Conservation (phyloP, 2,797 vertebrate species). For the Argyrosomus regius region DNA sequence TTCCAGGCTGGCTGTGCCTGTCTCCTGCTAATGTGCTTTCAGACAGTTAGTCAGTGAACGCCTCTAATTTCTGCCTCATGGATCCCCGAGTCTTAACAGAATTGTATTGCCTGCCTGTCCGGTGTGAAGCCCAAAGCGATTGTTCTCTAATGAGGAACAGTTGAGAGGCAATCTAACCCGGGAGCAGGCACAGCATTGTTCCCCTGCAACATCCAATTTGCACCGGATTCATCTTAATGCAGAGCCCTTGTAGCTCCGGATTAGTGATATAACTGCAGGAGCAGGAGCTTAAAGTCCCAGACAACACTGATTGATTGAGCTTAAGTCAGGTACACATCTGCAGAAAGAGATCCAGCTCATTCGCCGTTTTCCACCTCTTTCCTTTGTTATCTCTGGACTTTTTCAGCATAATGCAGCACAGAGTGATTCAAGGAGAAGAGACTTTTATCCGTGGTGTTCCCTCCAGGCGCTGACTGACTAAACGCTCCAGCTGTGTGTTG, state of each 20-base stretch:
- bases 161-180: slow-evolving; percentile 74
- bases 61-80: slow-evolving; percentile 52
- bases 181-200: slow-evolving; percentile 63
- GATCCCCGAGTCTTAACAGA: slow-evolving; percentile 55
- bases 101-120: slow-evolving; percentile 69
- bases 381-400: slow-evolving; percentile 40
- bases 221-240: slow-evolving; percentile 72
- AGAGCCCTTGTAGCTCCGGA: slow-evolving; percentile 67
- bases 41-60: slow-evolving; percentile 41
- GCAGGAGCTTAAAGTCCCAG: slow-evolving; percentile 50
- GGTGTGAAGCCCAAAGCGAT: slow-evolving; percentile 61
- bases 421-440: slow-evolving; percentile 27
- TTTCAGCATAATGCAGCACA: slow-evolving; percentile 39
- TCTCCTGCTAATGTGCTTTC: slow-evolving; percentile 54
- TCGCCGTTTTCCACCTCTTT: slow-evolving; percentile 52
- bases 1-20: slow-evolving; percentile 13
- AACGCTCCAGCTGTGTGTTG: slow-evolving; percentile 54
- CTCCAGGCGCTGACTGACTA: slow-evolving; percentile 46
- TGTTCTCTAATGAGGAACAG: slow-evolving; percentile 78
- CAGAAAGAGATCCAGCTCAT: slow-evolving; percentile 55
- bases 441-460: slow-evolving; percentile 43
- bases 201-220: slow-evolving; percentile 78
- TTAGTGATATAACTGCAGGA: slow-evolving; percentile 68
- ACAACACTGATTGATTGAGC: slow-evolving; percentile 75
- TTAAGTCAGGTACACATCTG: slow-evolving; percentile 54